phyloP scores from a whole-genome alignment of 2,113 vertebrate genomes.

The Trochalopteron elliotii region DNA sequence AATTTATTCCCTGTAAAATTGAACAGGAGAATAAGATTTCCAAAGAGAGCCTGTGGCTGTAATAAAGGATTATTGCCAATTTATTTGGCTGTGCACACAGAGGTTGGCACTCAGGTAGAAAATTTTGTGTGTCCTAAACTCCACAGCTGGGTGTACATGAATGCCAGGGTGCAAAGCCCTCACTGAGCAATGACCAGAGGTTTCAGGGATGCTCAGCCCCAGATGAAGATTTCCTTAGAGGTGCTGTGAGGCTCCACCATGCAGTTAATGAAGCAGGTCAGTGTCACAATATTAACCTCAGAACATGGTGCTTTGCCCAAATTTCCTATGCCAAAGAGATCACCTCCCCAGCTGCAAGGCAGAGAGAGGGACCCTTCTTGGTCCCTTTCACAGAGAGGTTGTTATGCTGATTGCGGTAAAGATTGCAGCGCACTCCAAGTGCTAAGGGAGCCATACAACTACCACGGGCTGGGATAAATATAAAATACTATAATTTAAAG shows the following conservation, averaged over 20 bases:
- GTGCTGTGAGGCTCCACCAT: neutral
- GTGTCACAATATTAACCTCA: neutral
- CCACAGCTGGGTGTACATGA: neutral
- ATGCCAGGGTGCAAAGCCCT: neutral
- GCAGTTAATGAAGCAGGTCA: neutral
- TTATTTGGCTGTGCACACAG: neutral
- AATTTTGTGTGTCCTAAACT: neutral
- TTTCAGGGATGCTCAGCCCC: neutral
- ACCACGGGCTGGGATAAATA: neutral
- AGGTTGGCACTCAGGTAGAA: neutral
- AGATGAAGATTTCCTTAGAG: neutral
- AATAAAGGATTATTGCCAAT: conserved; percentile 22
- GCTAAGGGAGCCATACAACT: neutral
- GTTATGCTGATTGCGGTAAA: neutral
- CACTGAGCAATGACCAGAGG: neutral
- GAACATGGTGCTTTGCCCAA: accelerated
- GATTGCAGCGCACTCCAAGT: accelerated
- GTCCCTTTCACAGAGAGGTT: neutral
- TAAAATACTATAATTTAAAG: conserved; percentile 47
- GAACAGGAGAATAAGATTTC: conserved; percentile 25
- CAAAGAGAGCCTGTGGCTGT: neutral
- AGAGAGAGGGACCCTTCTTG: neutral
- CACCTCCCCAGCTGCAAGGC: neutral
- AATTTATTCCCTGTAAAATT: conserved; percentile 50
- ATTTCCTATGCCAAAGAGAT: neutral